Base-by-base conservation (phyloP, 2,113 vertebrate species). In the Chaetops frenatus region DNA sequence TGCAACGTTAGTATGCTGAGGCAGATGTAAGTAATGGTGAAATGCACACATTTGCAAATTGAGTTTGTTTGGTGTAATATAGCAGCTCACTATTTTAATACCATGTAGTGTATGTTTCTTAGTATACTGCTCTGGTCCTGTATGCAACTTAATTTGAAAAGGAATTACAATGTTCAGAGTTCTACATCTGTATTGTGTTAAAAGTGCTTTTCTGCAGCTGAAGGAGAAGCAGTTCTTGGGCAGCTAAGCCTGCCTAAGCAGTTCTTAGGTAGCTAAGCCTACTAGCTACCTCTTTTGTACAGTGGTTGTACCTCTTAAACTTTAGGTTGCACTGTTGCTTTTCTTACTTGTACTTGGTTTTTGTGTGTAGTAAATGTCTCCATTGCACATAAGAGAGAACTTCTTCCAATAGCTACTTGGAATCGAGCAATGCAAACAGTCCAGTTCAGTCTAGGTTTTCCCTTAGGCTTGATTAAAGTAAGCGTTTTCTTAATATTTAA, bases 101-200 rank as follows among this genome's bases (percentile, higher is more conserved):
- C 22, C 5, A 10, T 69, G 40, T 51, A 42, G 22, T 24, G 24
- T 64, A 14, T 4, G 3, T 48, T 88, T 88, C 20, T 29, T 50
- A 6, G 29, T 40, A 19, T 29, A 17, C 35, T 87, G 15, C 20
- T 54, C 6, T 83, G 23, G 10, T 76, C 29, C 5, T 76, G 13
- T 47, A 31, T 12, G 25, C 18, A 56, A 13, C 28, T 58, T 51
- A 44, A 44, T 53, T 66, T 78, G 21, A 50, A 65, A 73, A 70
- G 20, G 12, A 70, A 6, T 62, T 47, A 9, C 3, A 6, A 0
- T 81, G 9, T 62, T 51, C 61, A 0, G 64, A 51, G 10, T 51
- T 60, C 19, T 69, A 1, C 0, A 0, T 35, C 11, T 67, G 12
- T 58, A 20, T 53, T 7, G 9, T 78, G 17, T 71, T 88, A 36